Base-by-base conservation (phyloP, 1,140 invertebrate genomes). In the Polyergus mexicanus region DNA sequence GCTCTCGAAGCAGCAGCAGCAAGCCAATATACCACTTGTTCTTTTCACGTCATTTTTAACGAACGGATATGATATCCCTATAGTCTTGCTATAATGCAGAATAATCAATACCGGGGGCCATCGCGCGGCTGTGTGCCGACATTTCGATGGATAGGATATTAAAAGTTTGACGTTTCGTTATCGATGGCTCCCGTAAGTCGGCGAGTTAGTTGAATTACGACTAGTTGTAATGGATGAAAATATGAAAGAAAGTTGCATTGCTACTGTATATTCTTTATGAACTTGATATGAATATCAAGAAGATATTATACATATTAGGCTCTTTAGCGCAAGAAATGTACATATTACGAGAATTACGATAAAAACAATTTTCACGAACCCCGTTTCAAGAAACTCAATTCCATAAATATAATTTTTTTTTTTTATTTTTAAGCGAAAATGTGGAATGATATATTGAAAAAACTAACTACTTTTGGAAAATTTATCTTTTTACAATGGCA, bases 21-120 rank as follows among this genome's bases (percentile, higher is more conserved):
- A 84, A 84, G 71, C 83, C 83, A 44, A 83, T 83, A 83, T 83
- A 83, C 78, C 68, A 83, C 78, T 83, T 83, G 78, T 83, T 83
- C 78, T 83, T 83, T 83, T 83, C 78, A 83, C 78, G 78, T 83
- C 78, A 83, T 83, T 83, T 83, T 83, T 83, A 83, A 83, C 78
- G 78, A 83, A 83, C 78, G 78, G 78, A 83, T 83, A 74, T 83
- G 78, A 83, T 83, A 83, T 83, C 78, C 68, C 68, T 41, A 66
- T 81, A 72, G 78, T 81, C 78, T 72, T 72, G 66, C 78, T 81
- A 81, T 83, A 83, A 83, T 83, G 78, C 78, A 72, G 78, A 83
- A 83, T 83, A 83, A 83, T 83, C 78, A 83, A 83, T 83, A 83
- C 68, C 68, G 78, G n/a, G 28, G 56, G 38, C 77, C 77, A 80